Base-by-base conservation (phyloP, 2,113 vertebrate genomes). In the Sander vitreus region DNA sequence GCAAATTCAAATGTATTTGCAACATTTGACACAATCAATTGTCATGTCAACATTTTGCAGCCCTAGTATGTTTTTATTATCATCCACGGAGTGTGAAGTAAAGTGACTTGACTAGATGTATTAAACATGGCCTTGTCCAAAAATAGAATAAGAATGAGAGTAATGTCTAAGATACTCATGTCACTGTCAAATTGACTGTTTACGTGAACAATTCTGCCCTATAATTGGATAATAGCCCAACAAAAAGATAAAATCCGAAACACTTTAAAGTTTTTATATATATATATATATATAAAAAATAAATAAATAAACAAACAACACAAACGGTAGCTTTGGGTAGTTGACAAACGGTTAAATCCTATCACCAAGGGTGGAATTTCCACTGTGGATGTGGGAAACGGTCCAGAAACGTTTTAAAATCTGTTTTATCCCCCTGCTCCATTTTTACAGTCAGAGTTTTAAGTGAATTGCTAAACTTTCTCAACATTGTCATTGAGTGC, bases 51-150 rank as follows among this genome's bases (percentile, higher is more conserved):
- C 6, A 16, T 50, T 43, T 47, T 19, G 21, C 50, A 62, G 7
- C 10, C 19, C 1, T 25, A 1, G 5, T 25, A 2, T 1, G 2
- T 39, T 54, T 12, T 33, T 15, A 15, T 65, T 18, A 39, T 66
- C 43, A 9, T 7, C 27, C 5, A 60, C 65, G n/a, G 18, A 66
- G 72, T 39, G 72, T 3, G 48, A 76, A 69, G 36, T 75, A 50
- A 33, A 62, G 76, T 51, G 55, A 67, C 63, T 51, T 76, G 54
- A 51, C 36, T 62, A 25, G n/a, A 74, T 47, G 47, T 47, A 30
- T 71, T 21, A 27, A 51, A 48, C 60, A 47, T 67, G 16, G 62
- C 39, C 14, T 45, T 39, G 39, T 59, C 6, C 14, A 18, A 30
- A 2, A 14, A 21, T 50, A 50, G 23, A 10, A 14, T 14, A 5